Base-by-base conservation (phyloP, 2,888 invertebrate genomes). In the Clepsis dumicolana region DNA sequence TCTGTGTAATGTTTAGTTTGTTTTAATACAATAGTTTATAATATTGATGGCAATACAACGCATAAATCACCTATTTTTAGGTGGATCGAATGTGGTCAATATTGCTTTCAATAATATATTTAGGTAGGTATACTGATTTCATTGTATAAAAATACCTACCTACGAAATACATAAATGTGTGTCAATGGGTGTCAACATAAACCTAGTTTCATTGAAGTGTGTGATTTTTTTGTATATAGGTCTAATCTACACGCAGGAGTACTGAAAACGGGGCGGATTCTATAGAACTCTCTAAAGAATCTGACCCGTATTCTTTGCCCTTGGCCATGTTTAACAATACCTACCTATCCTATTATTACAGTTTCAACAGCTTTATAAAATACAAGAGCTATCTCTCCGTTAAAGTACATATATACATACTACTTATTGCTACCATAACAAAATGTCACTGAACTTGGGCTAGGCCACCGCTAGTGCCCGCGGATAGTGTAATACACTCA, bases 341-440 rank as follows among this genome's bases (percentile, higher is more conserved):
- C n/a, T n/a, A n/a, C n/a, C n/a, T n/a, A 54, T 64, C 54, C 54
- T 48, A 59, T 63, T 52, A 35, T 62, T 50, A 38, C 56, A 63
- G 27, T 38, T 63, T 69, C 35, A 70, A 62, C 62, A 70, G 62
- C 8, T 25, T 59, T 65, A 70, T 70, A 70, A 70, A 65, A 59
- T 79, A 81, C 54, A 71, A 78, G 76, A 83, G 80, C 74, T 80
- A 79, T 79, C 79, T 80, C 80, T 84, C 80, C 77, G 75, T 76
- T 81, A 76, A 77, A 76, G 77, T 80, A 75, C 76, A 79, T 74
- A 70, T 73, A 73, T 77, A 74, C 77, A 77, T 81, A 72, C 78
- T 85, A 85, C 78, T 85, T 87, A 87, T 86, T 85, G 82, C 85
- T 87, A 84, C 78, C 72, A 73, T 78, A 84, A 86, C 77, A 77